These are phyloP conservation scores for Sisyra terminalis DNA, from an alignment of 2,888 invertebrate species.

Conservation along the genomic window DNA sequence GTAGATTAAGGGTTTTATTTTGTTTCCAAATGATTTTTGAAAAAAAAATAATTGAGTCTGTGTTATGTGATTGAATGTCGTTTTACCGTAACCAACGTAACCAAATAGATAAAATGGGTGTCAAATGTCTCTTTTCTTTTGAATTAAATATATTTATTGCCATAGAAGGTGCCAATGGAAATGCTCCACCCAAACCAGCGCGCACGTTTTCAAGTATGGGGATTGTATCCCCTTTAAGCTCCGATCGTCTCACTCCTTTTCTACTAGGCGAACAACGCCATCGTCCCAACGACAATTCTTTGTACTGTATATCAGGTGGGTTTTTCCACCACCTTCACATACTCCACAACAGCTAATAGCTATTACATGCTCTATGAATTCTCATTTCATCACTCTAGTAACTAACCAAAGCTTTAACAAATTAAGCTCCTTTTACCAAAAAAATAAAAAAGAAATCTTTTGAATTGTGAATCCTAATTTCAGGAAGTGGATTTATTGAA, in stretches of 20 bases:
- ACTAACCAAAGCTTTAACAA: too few species aligned
- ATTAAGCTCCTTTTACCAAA: background rate
- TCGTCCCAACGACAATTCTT: slow-evolving; percentile 23
- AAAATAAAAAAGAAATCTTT: too few species aligned
- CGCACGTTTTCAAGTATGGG: slow-evolving; percentile 21
- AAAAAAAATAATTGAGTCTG: background rate
- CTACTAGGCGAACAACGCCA: slow-evolving; percentile 20
- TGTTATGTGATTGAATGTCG: background rate
- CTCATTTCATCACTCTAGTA: too few species aligned
- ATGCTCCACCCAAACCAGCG: slow-evolving; percentile 42
- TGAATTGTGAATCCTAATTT: too few species aligned
- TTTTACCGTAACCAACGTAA: background rate
- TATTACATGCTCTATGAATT: too few species aligned
- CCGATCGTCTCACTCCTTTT: slow-evolving; percentile 26
- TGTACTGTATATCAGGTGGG: slow-evolving; percentile 40
- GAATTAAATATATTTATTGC: background rate
- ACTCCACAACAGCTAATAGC: background rate
- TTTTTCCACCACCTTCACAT: slow-evolving; percentile 20
- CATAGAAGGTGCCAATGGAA: slow-evolving; percentile 26
- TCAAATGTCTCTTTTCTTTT: background rate
- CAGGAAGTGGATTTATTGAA: too few species aligned
- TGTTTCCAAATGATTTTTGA: background rate
- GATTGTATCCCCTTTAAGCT: slow-evolving; percentile 17
- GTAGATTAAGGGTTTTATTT: too few species aligned
- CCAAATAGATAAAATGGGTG: background rate